Conservation (phyloP, 2,888 invertebrate genomes). For the Ligdia adustata region DNA sequence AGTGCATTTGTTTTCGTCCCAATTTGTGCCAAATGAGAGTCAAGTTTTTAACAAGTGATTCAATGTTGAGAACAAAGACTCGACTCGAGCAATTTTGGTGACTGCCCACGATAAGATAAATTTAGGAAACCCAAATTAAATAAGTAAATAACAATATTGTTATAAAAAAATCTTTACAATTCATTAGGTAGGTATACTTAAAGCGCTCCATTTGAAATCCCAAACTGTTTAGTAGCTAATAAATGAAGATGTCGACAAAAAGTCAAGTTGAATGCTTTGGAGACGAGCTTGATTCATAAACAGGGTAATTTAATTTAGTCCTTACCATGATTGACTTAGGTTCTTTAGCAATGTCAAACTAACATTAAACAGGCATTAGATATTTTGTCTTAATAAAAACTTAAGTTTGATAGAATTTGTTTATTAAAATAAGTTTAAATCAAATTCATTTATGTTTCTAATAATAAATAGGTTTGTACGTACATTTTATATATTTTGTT, state of each 20-base stretch:
- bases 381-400: too few species aligned
- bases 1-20: conserved; percentile 29
- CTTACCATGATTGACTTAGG: conserved; percentile 9
- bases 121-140: conserved; percentile 17
- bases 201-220: conserved; percentile 19
- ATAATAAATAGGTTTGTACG: too few species aligned
- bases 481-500: too few species aligned
- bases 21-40: conserved; percentile 23
- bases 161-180: conserved; percentile 13
- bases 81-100: background rate
- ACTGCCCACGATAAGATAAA: conserved; percentile 24
- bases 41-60: conserved; percentile 9
- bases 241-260: conserved; percentile 26
- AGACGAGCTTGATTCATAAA: conserved; percentile 13
- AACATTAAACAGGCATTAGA: too few species aligned
- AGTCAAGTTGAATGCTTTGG: conserved; percentile 10
- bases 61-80: conserved; percentile 14
- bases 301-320: conserved; percentile 17
- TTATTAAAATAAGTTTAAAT: too few species aligned
- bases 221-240: conserved; percentile 19
- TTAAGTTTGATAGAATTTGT: too few species aligned
- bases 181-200: conserved; percentile 23
- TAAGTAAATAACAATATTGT: conserved; percentile 18
- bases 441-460: too few species aligned
- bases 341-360: background rate